Conservation (phyloP, 2,113 vertebrate species). For the Ploceus nigricollis region DNA sequence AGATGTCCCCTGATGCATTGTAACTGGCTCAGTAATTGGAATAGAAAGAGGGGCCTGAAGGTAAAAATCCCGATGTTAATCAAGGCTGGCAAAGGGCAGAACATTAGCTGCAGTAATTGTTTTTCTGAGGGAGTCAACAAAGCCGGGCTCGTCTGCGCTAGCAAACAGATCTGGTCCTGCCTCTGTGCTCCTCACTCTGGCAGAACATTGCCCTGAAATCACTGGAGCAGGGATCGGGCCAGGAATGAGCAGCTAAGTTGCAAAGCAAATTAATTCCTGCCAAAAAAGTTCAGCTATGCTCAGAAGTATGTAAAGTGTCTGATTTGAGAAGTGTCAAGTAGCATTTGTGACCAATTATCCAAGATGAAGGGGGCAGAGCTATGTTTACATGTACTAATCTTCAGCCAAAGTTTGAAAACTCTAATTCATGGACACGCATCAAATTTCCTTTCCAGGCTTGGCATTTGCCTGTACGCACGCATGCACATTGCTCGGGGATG, state of each 20-base stretch:
- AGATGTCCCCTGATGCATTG: background rate
- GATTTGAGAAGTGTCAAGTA: conserved; percentile 77
- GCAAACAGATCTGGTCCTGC: conserved; percentile 31
- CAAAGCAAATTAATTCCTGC: conserved; percentile 65
- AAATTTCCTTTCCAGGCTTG: conserved; percentile 36
- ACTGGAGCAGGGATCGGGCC: conserved; percentile 35
- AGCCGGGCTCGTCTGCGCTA: background rate
- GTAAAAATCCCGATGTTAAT: background rate
- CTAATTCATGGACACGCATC: conserved; percentile 58
- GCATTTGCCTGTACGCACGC: conserved; percentile 47
- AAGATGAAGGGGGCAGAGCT: conserved; percentile 67
- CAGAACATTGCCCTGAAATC: conserved; percentile 29
- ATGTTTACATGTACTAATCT: conserved; percentile 71
- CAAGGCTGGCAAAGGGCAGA: background rate
- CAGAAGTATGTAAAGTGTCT: conserved; percentile 73
- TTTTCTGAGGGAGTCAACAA: background rate
- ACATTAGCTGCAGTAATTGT: background rate
- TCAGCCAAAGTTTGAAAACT: conserved; percentile 67
- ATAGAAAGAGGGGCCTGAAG: background rate
- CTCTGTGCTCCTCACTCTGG: background rate
- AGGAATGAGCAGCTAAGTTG: conserved; percentile 66
- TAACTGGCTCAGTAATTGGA: background rate
- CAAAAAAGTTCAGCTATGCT: conserved; percentile 75
- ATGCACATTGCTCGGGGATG: conserved; percentile 37
- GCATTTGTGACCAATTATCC: conserved; percentile 83